These are phyloP conservation scores for Bombycilla garrulus DNA, from an alignment of 2,113 vertebrate genomes.

Conservation along the genomic window DNA sequence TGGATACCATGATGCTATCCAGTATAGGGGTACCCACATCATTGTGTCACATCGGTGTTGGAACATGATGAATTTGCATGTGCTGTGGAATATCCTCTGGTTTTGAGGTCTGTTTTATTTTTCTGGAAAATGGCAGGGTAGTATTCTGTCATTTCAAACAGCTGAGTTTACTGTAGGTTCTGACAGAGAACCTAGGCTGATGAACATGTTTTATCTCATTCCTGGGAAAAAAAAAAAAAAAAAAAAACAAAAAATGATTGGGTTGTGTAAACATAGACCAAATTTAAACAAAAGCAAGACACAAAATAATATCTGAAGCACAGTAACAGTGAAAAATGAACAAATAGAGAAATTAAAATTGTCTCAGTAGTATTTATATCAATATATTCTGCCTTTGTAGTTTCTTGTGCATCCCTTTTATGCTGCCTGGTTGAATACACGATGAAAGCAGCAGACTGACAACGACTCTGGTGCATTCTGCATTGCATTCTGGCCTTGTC, in stretches of 20 bases:
- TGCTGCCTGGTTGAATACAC: background rate
- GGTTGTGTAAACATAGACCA: background rate
- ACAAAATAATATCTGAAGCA: background rate
- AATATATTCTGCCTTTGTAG: background rate
- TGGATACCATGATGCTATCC: background rate
- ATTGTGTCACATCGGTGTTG: background rate
- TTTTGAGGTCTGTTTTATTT: background rate
- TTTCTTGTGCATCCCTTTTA: background rate
- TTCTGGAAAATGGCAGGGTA: background rate
- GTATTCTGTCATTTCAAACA: background rate
- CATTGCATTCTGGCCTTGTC: background rate
- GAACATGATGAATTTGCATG: background rate
- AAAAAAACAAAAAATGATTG: background rate
- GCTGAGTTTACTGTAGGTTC: background rate
- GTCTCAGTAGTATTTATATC: background rate
- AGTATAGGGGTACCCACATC: background rate
- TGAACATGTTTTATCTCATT: background rate
- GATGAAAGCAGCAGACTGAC: background rate
- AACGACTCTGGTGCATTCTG: background rate
- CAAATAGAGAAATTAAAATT: background rate
- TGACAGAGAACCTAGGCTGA: background rate
- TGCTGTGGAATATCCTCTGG: background rate
- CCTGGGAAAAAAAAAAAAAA: background rate
- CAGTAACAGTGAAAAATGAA: background rate
- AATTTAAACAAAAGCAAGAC: background rate